Base-by-base conservation (phyloP, 2,797 vertebrate species). In the Hybognathus amarus region DNA sequence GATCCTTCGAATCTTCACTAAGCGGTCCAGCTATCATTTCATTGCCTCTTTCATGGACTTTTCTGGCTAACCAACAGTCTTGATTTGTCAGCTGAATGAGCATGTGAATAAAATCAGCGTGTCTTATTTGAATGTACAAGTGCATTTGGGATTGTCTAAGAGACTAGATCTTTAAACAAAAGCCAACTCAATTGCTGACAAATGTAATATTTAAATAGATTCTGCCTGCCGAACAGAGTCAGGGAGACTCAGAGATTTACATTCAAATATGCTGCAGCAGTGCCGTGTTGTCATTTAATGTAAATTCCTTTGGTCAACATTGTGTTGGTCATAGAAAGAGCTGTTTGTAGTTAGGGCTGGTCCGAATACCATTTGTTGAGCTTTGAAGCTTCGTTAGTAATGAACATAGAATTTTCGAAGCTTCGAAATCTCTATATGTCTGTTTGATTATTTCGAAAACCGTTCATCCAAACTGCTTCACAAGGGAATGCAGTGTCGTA, bases 171-270 rank as follows among this genome's bases (percentile, higher is more conserved):
- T 56, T 64, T 66, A 56, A 80, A 85, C 66, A 56, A 64, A 84
- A 77, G 61, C 45, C 13, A 7, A 36, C 24, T 81, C 27, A 75
- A 79, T 30, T 50, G 54, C 82, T 71, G 77, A 77, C 45, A 38
- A 27, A 40, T 20, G 36, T 77, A 12, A 40, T 85, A 80, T 85
- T 40, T 80, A n/a, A 84, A 86, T 80, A 45, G 50, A 63, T 59
- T 50, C 33, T 54, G 50, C 69, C 52, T 50, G 27, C 47, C n/a
- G 68, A 63, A 84, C 15, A 15, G 24, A 76, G 64, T 61, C 18
- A 0, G 22, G 70, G 15, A 73, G 79, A 64, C 40, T 64, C 59
- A 0, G 38, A 68, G 36, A 83, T 83, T 76, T 56, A 56, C 73
- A 83, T 76, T 76, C 47, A 83, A 76, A 83, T 33, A 54, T 6